Evolutionary conservation across 2,888 invertebrate genomes (phyloP), one percentile per base, ranked within the genome.

Genomic region (Thymelicus acteon): DNA sequence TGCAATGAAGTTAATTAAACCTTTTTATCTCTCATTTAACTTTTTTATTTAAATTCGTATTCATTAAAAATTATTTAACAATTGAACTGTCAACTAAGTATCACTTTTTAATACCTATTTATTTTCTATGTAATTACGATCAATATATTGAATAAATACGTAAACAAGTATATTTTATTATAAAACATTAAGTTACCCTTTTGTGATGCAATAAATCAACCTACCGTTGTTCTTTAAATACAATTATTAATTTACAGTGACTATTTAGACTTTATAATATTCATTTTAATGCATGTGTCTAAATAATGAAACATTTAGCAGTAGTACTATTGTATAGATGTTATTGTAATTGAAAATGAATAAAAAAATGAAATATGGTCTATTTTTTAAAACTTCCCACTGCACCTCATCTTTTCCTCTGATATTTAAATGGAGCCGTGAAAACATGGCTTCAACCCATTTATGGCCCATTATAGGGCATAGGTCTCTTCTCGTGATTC

Each of bases 281-380:
- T 77, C 77, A 77, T 75, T 87, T 85, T 81, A 85, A 84, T 89
- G 89, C 89, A 91, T 91, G 90, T 89, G 89, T 92, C 90, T 88
- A 89, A 88, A 88, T 89, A 87, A 85, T 84, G 77, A 86, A 88
- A 86, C 86, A 87, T 89, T 88, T 92, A 93, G 92, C 82, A 83
- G 92, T 92, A 92, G 93, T 87, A 90, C 87, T 86, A 91, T 90
- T 94, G 93, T 92, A 94, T 94, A 93, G 93, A 93, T 94, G 94
- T 94, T 94, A 94, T 91, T 93, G 93, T 93, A 93, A 87, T 92
- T 93, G 90, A 85, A 91, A 91, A 90, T 86, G 84, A 93, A 93
- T 92, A 92, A 93, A 93, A 89, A 75, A 84, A 85, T 82, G 82
- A 86, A 89, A 87, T 77, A 79, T 80, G 69, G 75, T 80, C 79